Percentiles rank a stretch among this genome's conserved stretches.
These are phyloP conservation scores for Zaprionus bogoriensis DNA, from an alignment of 2,888 invertebrate genomes.

Conservation along the genomic window DNA sequence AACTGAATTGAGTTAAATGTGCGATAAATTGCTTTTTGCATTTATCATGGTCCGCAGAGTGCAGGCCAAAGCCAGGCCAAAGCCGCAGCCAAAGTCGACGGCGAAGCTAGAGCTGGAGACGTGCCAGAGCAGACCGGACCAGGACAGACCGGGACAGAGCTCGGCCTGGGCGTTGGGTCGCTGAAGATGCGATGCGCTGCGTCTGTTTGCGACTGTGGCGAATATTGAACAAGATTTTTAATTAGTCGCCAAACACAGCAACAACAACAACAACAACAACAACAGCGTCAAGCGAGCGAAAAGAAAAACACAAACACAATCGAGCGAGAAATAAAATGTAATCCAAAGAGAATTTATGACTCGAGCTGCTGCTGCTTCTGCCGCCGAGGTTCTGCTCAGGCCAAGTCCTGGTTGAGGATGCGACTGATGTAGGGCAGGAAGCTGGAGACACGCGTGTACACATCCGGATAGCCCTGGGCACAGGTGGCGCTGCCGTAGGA, in stretches of 20 bases:
- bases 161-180: conserved; percentile 22
- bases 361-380: conserved; percentile 15
- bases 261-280: conserved; percentile 16
- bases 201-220: conserved; percentile 53
- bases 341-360: conserved; percentile 33
- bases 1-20: conserved; percentile 77
- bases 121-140: conserved; percentile 9
- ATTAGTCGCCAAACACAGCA: conserved; percentile 63
- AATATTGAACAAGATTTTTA: conserved; percentile 78
- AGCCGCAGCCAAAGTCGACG: background rate
- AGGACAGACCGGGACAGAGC: conserved; percentile 9
- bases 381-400: conserved; percentile 35
- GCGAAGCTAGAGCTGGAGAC: conserved; percentile 12
- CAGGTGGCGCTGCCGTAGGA: conserved; percentile 80
- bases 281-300: background rate
- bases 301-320: background rate
- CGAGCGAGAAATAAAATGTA: background rate
- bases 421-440: conserved; percentile 77
- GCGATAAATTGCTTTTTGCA: conserved; percentile 80
- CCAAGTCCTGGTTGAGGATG: conserved; percentile 67
- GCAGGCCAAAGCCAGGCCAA: conserved; percentile 12
- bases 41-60: conserved; percentile 69
- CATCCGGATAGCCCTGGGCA: conserved; percentile 81
- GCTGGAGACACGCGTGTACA: conserved; percentile 81
- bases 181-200: conserved; percentile 48